phyloP scores from a whole-genome alignment of 2,888 invertebrate genomes.

The Ophion ventricosus region DNA sequence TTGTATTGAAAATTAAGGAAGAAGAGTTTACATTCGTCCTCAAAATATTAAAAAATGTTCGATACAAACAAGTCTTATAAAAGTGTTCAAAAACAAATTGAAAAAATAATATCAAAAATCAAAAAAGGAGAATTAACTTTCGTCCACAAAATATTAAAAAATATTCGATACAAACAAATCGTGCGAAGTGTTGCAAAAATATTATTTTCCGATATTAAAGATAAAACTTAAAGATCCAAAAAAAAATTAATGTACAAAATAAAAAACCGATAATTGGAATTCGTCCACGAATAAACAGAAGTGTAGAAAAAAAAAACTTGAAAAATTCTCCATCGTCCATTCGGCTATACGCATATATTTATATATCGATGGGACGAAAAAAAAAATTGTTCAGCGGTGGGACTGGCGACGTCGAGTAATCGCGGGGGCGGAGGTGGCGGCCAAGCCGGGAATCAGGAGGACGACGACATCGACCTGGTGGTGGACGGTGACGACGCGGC shows the following conservation, averaged over 20 bases:
- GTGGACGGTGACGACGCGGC: conserved; percentile 95
- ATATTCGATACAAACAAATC: no score
- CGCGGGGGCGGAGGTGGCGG: conserved; percentile 73
- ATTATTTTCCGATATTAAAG: background rate
- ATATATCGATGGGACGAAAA: background rate
- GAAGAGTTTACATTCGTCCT: no score
- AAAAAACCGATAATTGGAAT: background rate
- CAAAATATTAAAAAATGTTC: no score
- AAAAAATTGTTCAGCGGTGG: conserved; percentile 77
- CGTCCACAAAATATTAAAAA: no score
- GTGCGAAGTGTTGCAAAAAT: no score
- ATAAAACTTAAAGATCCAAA: background rate
- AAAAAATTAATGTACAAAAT: background rate
- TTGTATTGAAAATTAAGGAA: no score
- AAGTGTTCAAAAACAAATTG: no score
- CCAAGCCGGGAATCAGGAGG: conserved; percentile 84
- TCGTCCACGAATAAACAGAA: no score
- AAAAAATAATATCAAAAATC: no score
- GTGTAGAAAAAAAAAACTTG: no score
- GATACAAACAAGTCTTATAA: no score
- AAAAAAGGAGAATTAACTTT: no score
- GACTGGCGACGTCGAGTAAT: conserved; percentile 82
- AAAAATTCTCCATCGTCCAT: background rate
- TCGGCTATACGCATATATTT: background rate
- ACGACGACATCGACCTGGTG: conserved; percentile 89